These are phyloP conservation scores for Neodiprion virginianus DNA, from an alignment of 1,140 invertebrate genomes.

Conservation along the genomic window DNA sequence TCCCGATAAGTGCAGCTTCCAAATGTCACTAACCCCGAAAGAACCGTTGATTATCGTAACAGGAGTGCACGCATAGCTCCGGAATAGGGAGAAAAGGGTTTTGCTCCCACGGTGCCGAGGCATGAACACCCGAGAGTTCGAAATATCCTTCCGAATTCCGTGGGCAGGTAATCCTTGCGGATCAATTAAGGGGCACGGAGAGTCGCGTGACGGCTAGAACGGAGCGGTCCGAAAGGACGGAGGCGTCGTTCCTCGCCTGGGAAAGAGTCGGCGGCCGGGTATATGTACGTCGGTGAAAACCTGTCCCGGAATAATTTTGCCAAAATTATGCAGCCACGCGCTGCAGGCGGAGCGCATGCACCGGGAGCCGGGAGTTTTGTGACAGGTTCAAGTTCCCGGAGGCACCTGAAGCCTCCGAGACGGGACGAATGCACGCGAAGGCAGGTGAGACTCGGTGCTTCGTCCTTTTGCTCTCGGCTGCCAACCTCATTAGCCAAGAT, in stretches of 20 bases:
- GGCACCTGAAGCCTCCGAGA: slow-evolving; percentile 7
- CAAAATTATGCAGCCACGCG: slow-evolving; percentile 26
- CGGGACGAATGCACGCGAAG: slow-evolving; percentile 3
- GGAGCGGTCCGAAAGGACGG: neutral
- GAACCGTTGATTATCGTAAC: too few relatives aligned
- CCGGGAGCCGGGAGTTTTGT: neutral
- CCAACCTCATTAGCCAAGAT: slow-evolving; percentile 4
- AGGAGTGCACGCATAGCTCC: too few relatives aligned
- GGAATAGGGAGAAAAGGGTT: neutral
- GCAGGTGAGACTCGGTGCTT: slow-evolving; percentile 11
- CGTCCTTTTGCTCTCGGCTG: neutral
- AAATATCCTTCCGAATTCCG: slow-evolving; percentile 35
- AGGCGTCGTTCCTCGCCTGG: neutral
- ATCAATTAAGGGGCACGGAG: slow-evolving; percentile 29
- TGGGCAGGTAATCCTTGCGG: slow-evolving; percentile 24
- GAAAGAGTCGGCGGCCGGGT: slow-evolving; percentile 9
- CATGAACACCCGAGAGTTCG: neutral
- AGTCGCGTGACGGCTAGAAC: slow-evolving; percentile 29
- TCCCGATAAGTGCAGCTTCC: too few relatives aligned
- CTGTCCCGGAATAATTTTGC: slow-evolving; percentile 25
- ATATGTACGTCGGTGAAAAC: slow-evolving; percentile 10
- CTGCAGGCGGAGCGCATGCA: neutral
- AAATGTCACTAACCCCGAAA: too few relatives aligned
- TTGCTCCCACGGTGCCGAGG: slow-evolving; percentile 10
- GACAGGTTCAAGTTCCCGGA: slow-evolving; percentile 11